Evolutionary conservation across 2,113 vertebrate genomes (phyloP), one percentile per base, ranked within the genome.

Genomic region (Apteryx owenii): DNA sequence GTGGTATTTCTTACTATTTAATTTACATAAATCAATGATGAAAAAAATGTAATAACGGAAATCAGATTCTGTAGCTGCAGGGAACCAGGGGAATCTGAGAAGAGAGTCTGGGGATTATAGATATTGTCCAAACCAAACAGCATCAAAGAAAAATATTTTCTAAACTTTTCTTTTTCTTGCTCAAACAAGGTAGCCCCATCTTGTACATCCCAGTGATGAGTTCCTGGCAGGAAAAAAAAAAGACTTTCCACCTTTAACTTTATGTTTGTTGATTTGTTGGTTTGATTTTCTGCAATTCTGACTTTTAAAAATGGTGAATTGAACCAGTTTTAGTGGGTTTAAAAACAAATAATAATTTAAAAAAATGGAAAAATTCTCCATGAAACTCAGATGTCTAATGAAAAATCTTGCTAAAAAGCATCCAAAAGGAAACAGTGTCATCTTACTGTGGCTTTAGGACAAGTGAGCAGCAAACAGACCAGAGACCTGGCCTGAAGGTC

Each of bases 1-100:
- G 73, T 78, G 93, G 50, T 94, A 85, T 98, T 96, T 97, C 95
- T 97, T 78, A 28, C 94, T 84, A 93, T 96, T 97, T 95, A 82
- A 97, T 97, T 98, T 97, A 62, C 95, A 95, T 97, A 96, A 97
- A 97, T 97, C 97, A 96, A 95, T 64, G 72, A 62, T 46, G 25
- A 16, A 19, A 86, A 93, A 93, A 44, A 38, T 5, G 73, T 76
- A 91, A 95, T 94, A 95, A 83, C 85, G 81, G 85, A 83, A 92
- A 75, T 92, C 40, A 25, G 89, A 58, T 77, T 93, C 51, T 69
- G 70, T 86, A 90, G 82, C 93, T 88, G 81, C 53, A 79, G 93
- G 91, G 83, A 95, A 93, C 18, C 85, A 21, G 56, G 15, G 76
- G 68, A 62, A 68, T 71, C 69, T 69, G 91, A 81, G 84, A 71